Evolutionary conservation across 2,113 vertebrate genomes (phyloP), one percentile per base, ranked within the genome.

Genomic region (Thomomys bottae): DNA sequence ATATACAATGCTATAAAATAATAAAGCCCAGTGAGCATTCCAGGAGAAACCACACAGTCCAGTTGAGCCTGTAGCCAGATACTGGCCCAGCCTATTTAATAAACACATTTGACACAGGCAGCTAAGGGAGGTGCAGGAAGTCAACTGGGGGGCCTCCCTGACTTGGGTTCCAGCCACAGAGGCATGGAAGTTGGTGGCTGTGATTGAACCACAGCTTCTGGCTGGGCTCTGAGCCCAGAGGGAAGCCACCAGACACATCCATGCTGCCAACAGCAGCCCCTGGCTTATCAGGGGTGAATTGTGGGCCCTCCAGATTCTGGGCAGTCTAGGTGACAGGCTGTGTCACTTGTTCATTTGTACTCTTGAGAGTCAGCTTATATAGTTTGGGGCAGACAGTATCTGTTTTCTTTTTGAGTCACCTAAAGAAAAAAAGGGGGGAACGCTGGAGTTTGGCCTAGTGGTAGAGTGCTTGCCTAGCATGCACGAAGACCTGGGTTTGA

Each of bases 61-160:
- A 61, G 59, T 23, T 61, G 59, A 61, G 24, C 59, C 23, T 61
- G 23, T 61, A 24, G 59, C 1, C 59, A 61, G 24, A 54, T 54
- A 15, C 49, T 0, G 4, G 92, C 78, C 1, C 0, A 78, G 70
- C 78, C 88, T 87, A 89, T 87, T 67, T 34, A 57, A 66, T 24
- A 38, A 70, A 61, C 15, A 66, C 82, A 75, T 95, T 28, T 24
- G 30, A 71, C 91, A 6, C 75, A 36, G 78, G 61, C 72, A 78
- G 95, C 40, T 1, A 0, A 23, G 45, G 90, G 84, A 84, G 64
- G 73, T 11, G n/a, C 89, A 67, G 93, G 94, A 93, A 93, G 84
- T 92, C 73, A 77, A 72, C 59, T 72, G 88, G 59, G 45, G 32
- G 49, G 38, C 32, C 73, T 86, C 45, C 71, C 24, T 23, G 34